phyloP scores from a whole-genome alignment of 2,797 vertebrate genomes.

The Threskiornis aethiopicus region DNA sequence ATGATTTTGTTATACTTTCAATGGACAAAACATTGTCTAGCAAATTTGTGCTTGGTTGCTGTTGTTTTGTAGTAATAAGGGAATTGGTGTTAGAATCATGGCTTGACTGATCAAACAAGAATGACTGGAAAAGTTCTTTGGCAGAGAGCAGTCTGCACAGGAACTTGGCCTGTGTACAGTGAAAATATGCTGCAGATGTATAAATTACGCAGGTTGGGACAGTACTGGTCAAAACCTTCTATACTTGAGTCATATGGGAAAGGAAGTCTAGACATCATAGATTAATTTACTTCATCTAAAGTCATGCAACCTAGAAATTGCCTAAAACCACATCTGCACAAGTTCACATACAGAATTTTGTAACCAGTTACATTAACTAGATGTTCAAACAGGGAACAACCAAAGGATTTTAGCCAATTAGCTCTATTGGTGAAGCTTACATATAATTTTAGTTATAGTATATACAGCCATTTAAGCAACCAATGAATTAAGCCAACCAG shows the following conservation, averaged over 20 bases:
- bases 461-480: background rate
- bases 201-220: conserved; percentile 66
- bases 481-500: background rate
- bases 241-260: conserved; percentile 54
- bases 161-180: conserved; percentile 65
- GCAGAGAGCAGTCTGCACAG: conserved; percentile 33
- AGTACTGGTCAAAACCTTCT: conserved; percentile 48
- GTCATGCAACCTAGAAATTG: conserved; percentile 20
- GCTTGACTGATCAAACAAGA: conserved; percentile 29
- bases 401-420: background rate
- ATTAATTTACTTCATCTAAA: conserved; percentile 43
- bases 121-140: conserved; percentile 61
- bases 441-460: background rate
- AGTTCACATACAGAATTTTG: background rate
- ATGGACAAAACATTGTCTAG: conserved; percentile 18
- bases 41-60: conserved; percentile 33
- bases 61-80: background rate
- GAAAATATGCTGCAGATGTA: conserved; percentile 66
- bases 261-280: conserved; percentile 65
- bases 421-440: background rate
- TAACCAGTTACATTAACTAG: background rate
- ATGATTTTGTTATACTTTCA: background rate
- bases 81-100: conserved; percentile 12
- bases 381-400: background rate
- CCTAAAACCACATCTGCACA: background rate